Base-by-base conservation (phyloP, 1,140 invertebrate genomes). In the Atta texana region DNA sequence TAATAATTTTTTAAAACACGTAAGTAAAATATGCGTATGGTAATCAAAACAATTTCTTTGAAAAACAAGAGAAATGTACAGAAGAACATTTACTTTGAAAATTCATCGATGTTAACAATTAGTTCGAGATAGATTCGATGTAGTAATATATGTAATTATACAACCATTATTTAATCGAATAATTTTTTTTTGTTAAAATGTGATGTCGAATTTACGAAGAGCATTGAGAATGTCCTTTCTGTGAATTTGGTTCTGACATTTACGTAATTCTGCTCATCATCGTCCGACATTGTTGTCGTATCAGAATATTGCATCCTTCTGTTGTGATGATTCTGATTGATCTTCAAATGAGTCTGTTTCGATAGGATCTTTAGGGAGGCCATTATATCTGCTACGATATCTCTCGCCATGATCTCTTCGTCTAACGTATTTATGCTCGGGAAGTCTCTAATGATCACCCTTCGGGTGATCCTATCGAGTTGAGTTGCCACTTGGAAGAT, bases 311-410 rank as follows among this genome's bases (percentile, higher is more conserved):
- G 31, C 3, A 84, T 34, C 7, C n/a, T 82, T 63, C 57, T 78
- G 0, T 1, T 1, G 2, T 10, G 3, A 8, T 3, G 16, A 0
- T 72, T 5, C 21, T 74, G 44, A 0, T 81, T n/a, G 14, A 4
- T 24, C 8, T 74, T 63, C 49, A 5, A 10, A 6, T 72, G 3
- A 2, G 21, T 28, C 24, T 18, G 16, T 31, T 84, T 74, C 24
- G 44, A 72, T n/a, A 81, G 1, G 18, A 28, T 21, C 39, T 84
- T 87, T 0, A 71, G 10, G 10, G 10, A 44, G 10, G 3, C n/a
- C 88, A 93, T 88, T 87, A 93, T 91, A 6, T 89, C 64, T 0
- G 87, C 76, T 0, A 91, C 89, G 3, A 92, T 85, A 24, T 91
- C 69, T 4, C 87, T 85, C 0, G 85, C 78, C 10, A 88, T 59